Base-by-base conservation (phyloP, 2,113 vertebrate species). In the Propithecus coquereli region DNA sequence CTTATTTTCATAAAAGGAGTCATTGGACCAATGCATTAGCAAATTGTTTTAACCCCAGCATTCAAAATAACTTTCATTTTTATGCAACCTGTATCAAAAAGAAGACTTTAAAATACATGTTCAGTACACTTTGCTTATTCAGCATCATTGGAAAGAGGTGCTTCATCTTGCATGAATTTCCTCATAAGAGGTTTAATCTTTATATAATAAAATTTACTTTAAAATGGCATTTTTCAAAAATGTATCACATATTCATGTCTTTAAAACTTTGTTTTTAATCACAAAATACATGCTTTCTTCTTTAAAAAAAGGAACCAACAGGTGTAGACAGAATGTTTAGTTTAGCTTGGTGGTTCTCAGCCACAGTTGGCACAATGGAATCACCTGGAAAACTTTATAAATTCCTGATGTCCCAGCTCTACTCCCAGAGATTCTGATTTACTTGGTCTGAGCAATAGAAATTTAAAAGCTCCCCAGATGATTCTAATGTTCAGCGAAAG, bases 201-300 rank as follows among this genome's bases (percentile, higher is more conserved):
- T 45, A 74, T 27, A 7, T 57, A 59, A 73, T 81, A 94, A 59
- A 87, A 73, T 85, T 32, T 90, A 57, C 22, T 91, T 91, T 84
- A 45, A 95, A 85, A 93, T 22, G 2, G 68, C 50, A 91, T 70
- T 90, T 96, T 80, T 16, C 17, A 90, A 82, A 93, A 90, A 73
- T 66, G 3, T 43, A 80, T 59, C 85, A 50, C 74, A 71, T 68
- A 90, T 52, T 82, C 73, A 40, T 23, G 16, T 30, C 30, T 43
- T 89, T 85, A 80, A 90, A 90, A 77, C 12, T 34, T 95, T 76
- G 63, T 77, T 94, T 66, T 80, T 71, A 94, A 74, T 45, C 23
- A 84, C 76, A 74, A 96, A 73, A 92, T n/a, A 83, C 11, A 25
- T 70, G 17, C 84, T 70, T 68, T 52, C 63, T 93, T 87, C 27